Base-by-base conservation (phyloP, 2,113 vertebrate genomes). In the Spilogale gracilis region DNA sequence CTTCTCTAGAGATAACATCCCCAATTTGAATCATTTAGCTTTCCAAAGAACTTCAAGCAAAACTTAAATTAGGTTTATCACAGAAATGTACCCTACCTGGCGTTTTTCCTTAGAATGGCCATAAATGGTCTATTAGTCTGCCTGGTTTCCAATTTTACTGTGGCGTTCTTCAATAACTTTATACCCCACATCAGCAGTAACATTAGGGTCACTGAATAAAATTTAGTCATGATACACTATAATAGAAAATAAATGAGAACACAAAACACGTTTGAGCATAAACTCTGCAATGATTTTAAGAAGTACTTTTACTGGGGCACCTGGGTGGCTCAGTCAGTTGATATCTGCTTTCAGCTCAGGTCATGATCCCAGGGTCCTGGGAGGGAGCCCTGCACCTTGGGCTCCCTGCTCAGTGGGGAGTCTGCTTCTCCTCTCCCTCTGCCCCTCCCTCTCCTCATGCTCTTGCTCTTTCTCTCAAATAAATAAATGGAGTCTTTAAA, bases 211-310 rank as follows among this genome's bases (percentile, higher is more conserved):
- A 13, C 14, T 94, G 43, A 9, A 48, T 61, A 61, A 16, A 88
- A 67, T 81, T 82, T 93, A 0, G 9, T 52, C 7, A 30, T 82
- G 3, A 43, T 78, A 76, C 38, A 79, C 16, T 32, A 25, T 48
- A 79, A 60, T 48, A 94, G 12, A 94, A 83, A 94, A 91, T 83
- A 8, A 88, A 84, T 65, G 38, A 92, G 38, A 89, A 89, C 56
- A 92, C 4, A 76, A 14, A 78, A n/a, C 16, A 71, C 32, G 92
- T 38, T 92, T 84, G 17, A 73, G 38, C 18, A 67, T 18, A 61
- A 56, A 79, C 30, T 38, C 52, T 65, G 2, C 1, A 71, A 45
- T 80, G 20, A 93, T 88, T 85, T 82, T 60, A 91, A 92, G 50
- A 76, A 63, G 3, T 76, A 69, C 17, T 38, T 69, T 38, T 69